These are phyloP conservation scores for Aphelinus certus DNA, from an alignment of 1,140 invertebrate species.

Conservation along the genomic window DNA sequence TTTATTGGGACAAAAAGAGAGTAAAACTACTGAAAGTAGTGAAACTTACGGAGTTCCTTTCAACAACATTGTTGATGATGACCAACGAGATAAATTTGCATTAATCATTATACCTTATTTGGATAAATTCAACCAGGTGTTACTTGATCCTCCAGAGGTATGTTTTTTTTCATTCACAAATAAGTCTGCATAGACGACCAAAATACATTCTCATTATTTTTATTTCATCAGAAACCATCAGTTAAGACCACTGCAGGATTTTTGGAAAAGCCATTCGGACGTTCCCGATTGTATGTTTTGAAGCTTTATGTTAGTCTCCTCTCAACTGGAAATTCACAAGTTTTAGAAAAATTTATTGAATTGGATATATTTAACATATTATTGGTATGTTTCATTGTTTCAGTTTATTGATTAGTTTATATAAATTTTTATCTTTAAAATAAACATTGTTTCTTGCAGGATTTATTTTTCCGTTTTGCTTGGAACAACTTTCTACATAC, in stretches of 20 bases:
- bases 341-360: constrained; percentile 66
- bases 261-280: constrained; percentile 79
- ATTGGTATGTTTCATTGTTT: constrained; percentile 66
- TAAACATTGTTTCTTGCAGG: constrained; percentile 65
- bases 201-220: background rate
- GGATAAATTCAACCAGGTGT: constrained; percentile 76
- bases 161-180: constrained; percentile 38
- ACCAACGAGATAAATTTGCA: constrained; percentile 59
- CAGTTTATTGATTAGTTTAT: background rate
- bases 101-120: constrained; percentile 74
- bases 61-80: constrained; percentile 53
- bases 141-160: constrained; percentile 80
- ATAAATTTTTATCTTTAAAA: constrained; percentile 6
- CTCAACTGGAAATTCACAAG: constrained; percentile 71
- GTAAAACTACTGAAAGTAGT: constrained; percentile 21
- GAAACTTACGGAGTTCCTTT: constrained; percentile 32
- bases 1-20: constrained; percentile 69
- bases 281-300: constrained; percentile 78
- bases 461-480: constrained; percentile 84
- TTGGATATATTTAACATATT: constrained; percentile 72
- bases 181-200: too few species aligned
- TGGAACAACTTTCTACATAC: constrained; percentile 93
- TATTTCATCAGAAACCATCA: constrained; percentile 64
- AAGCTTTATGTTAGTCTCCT: constrained; percentile 78
- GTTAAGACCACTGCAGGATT: constrained; percentile 74